Conservation (phyloP, 92 coral and sea anemone genomes). For the Porites cylindrica region DNA sequence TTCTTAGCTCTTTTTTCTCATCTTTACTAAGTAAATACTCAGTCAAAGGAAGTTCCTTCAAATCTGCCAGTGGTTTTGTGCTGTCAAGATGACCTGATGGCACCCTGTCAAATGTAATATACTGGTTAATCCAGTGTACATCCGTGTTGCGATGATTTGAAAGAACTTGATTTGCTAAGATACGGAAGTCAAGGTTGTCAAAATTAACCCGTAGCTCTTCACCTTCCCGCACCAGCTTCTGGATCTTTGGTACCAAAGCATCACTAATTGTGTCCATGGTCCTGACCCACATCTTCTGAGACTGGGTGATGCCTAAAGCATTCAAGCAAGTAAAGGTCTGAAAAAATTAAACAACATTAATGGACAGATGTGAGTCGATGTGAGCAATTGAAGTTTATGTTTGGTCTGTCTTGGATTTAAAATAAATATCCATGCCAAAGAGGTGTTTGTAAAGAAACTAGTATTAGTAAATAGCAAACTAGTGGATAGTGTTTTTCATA, state of each 20-base stretch:
- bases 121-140: slow-evolving; percentile 64
- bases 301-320: slow-evolving; percentile 28
- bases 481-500: too few relatives aligned
- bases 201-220: slow-evolving; percentile 8
- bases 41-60: slow-evolving; percentile 8
- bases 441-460: too few relatives aligned
- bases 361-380: too few relatives aligned
- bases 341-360: background rate
- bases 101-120: slow-evolving; percentile 60
- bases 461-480: too few relatives aligned
- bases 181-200: slow-evolving; percentile 41
- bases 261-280: slow-evolving; percentile 23
- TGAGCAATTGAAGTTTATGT: too few relatives aligned
- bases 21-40: slow-evolving; percentile 15
- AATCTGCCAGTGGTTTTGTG: slow-evolving; percentile 31
- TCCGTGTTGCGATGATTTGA: slow-evolving; percentile 35
- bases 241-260: slow-evolving; percentile 2
- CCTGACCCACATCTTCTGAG: slow-evolving; percentile 26
- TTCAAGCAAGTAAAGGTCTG: slow-evolving; percentile 41
- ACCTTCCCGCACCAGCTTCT: slow-evolving; percentile 10
- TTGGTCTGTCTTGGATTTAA: too few relatives aligned
- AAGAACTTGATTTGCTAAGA: slow-evolving; percentile 34
- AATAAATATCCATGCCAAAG: too few relatives aligned
- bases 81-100: slow-evolving; percentile 33
- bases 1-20: slow-evolving; percentile 29